These are phyloP conservation scores for Melanotaenia boesemani DNA, from an alignment of 2,797 vertebrate species.

Conservation along the genomic window DNA sequence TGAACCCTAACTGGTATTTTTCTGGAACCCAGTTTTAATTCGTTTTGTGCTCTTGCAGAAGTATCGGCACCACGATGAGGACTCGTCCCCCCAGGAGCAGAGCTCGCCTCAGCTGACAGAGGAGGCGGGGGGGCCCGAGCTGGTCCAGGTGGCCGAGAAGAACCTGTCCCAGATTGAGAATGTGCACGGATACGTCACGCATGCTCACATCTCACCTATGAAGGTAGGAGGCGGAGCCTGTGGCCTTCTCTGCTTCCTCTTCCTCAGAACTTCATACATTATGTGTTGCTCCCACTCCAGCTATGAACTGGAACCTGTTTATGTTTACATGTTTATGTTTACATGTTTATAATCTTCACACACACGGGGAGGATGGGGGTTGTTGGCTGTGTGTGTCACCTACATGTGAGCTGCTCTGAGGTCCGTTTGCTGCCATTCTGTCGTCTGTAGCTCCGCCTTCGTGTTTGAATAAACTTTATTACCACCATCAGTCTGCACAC, in stretches of 20 bases:
- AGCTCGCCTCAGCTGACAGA: conserved; percentile 88
- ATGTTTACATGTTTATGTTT: too few species aligned
- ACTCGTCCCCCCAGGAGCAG: conserved; percentile 88
- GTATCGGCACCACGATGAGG: conserved; percentile 94
- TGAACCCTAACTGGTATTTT: too few species aligned
- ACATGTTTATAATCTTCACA: neutral
- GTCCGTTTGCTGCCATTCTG: neutral
- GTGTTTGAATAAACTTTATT: too few species aligned
- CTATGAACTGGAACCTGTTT: too few species aligned
- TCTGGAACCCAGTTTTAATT: neutral
- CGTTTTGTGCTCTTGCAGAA: conserved; percentile 81
- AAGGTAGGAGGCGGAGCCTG: conserved; percentile 84
- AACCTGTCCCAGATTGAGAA: conserved; percentile 95
- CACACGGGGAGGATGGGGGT: conserved; percentile 24
- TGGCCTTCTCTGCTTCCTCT: too few species aligned
- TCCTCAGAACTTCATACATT: too few species aligned
- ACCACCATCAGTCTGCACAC: too few species aligned
- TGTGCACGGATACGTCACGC: conserved; percentile 94
- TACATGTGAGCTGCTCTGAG: conserved; percentile 36
- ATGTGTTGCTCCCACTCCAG: too few species aligned
- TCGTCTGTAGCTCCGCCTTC: too few species aligned
- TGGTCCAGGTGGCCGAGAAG: conserved; percentile 95
- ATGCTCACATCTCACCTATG: conserved; percentile 95
- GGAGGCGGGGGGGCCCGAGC: conserved; percentile 87
- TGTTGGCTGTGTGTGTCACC: conserved; percentile 22